Conservation (phyloP, 2,113 vertebrate species). For the Sterna hirundo region DNA sequence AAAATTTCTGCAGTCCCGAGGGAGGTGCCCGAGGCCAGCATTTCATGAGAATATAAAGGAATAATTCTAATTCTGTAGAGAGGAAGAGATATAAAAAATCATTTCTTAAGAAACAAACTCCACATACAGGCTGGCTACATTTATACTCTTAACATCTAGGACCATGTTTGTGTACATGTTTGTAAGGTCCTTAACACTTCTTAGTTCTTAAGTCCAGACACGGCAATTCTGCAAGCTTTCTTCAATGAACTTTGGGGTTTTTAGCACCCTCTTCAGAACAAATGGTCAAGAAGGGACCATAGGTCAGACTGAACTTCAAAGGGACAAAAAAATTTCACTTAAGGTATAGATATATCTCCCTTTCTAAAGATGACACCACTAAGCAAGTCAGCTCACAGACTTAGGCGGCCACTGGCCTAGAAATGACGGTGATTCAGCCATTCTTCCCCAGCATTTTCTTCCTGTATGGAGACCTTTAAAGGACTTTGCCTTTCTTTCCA, state of each 20-base stretch:
- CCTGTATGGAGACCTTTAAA: neutral
- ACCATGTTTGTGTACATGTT: neutral
- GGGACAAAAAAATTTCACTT: neutral
- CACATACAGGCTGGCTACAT: neutral
- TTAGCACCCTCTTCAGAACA: neutral
- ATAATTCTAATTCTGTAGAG: neutral
- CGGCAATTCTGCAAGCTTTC: neutral
- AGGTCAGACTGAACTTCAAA: neutral
- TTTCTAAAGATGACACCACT: neutral
- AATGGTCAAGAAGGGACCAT: neutral
- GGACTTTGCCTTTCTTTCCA: neutral
- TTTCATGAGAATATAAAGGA: neutral
- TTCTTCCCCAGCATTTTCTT: neutral
- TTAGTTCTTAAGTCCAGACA: neutral
- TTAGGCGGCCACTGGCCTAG: neutral
- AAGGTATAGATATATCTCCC: neutral
- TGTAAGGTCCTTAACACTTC: neutral
- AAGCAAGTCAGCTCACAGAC: neutral
- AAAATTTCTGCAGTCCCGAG: neutral
- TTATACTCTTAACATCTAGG: neutral
- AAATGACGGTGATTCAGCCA: neutral
- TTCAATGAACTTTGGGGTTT: neutral
- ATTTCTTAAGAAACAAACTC: neutral
- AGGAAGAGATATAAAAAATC: neutral
- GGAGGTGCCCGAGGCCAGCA: neutral